A percentile compares a stretch with the other conserved stretches of the same genome.
These are phyloP conservation scores for Betta splendens DNA, from an alignment of 2,797 vertebrate species.

Conservation along the genomic window DNA sequence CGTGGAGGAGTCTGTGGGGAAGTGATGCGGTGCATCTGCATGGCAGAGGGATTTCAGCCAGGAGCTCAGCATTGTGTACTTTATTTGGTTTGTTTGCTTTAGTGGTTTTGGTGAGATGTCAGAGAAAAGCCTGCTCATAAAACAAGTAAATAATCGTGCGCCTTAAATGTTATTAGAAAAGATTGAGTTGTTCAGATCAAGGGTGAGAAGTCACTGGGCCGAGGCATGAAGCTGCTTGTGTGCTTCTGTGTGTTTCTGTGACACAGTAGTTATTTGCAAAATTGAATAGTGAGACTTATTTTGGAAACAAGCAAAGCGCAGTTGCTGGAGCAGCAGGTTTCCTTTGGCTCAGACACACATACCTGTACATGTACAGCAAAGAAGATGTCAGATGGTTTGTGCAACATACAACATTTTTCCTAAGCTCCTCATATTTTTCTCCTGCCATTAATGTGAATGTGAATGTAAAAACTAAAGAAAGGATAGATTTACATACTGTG, in stretches of 20 bases:
- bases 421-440: not conserved
- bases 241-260: conserved; percentile 5
- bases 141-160: conserved; percentile 10
- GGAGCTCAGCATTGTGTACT: conserved; percentile 8
- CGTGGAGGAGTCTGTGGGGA: conserved; percentile 31
- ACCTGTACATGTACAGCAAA: too few relatives aligned
- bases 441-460: conserved; percentile 8
- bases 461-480: conserved; percentile 15
- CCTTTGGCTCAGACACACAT: too few relatives aligned
- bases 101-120: conserved; percentile 10
- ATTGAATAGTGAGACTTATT: conserved; percentile 1
- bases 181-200: conserved; percentile 25
- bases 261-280: conserved; percentile 7
- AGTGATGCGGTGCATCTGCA: conserved; percentile 35
- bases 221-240: conserved; percentile 9
- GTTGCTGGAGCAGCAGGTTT: conserved; percentile 5
- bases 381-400: too few relatives aligned
- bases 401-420: too few relatives aligned
- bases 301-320: not conserved
- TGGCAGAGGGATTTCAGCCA: conserved; percentile 38
- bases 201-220: conserved; percentile 8
- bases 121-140: not conserved
- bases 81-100: conserved; percentile 43
- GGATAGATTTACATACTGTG: conserved; percentile 16
- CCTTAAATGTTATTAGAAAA: conserved; percentile 26